Evolutionary conservation across 2,888 invertebrate species (phyloP).

Genomic region (Hofmannophila pseudospretella): DNA sequence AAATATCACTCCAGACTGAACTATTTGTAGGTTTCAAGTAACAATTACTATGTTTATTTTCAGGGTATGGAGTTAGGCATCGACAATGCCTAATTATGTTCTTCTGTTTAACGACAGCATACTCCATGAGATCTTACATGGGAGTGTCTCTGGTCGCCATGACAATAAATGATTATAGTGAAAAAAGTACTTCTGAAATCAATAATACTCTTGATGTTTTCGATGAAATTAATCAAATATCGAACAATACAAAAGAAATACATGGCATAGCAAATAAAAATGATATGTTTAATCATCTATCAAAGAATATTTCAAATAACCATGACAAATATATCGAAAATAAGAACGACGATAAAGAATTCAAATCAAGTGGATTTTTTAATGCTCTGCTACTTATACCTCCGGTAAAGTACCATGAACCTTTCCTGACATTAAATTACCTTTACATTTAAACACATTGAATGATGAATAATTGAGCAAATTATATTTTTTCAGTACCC

Average conservation of each 20-base stretch:
- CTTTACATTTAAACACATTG: too few relatives aligned
- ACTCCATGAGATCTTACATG: constrained; percentile 80
- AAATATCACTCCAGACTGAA: too few relatives aligned
- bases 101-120: constrained; percentile 75
- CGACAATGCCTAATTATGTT: constrained; percentile 79
- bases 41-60: constrained; percentile 11
- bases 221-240: neutral
- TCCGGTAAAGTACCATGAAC: constrained; percentile 52
- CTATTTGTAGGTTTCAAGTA: too few relatives aligned
- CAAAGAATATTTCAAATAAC: neutral
- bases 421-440: too few relatives aligned
- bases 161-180: constrained; percentile 34
- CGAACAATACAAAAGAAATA: neutral
- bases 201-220: neutral
- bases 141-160: constrained; percentile 83
- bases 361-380: constrained; percentile 26
- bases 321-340: neutral
- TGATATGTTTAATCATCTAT: neutral
- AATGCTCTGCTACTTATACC: constrained; percentile 37
- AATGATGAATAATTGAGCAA: too few relatives aligned
- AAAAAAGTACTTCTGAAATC: neutral
- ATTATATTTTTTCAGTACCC: constrained; percentile 43
- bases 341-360: constrained; percentile 2
- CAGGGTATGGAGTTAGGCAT: constrained; percentile 70
- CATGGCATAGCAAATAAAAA: neutral